A percentile compares a stretch with the other conserved stretches of the same genome.
phyloP scores from a whole-genome alignment of 2,888 invertebrate species.

The Tridacna gigas region DNA sequence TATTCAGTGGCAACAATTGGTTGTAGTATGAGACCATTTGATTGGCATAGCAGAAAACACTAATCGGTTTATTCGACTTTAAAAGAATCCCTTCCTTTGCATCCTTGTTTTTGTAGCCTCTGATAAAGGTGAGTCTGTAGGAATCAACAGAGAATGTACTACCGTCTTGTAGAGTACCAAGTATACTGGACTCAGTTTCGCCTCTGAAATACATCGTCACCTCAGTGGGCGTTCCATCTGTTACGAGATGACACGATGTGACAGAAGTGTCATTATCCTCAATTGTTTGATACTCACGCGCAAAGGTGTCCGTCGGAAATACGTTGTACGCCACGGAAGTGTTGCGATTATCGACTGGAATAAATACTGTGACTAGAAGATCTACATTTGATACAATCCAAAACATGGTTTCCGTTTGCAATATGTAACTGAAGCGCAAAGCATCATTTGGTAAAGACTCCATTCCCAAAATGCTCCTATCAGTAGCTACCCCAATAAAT shows the following conservation, averaged over 20 bases:
- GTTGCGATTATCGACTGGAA: too few species aligned
- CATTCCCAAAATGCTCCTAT: neutral
- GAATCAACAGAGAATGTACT: too few species aligned
- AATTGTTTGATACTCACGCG: neutral
- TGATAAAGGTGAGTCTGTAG: neutral
- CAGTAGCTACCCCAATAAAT: neutral
- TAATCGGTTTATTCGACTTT: neutral
- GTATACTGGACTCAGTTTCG: too few species aligned
- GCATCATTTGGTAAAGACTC: too few species aligned
- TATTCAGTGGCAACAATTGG: neutral
- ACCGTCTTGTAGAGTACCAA: neutral
- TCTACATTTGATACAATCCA: neutral
- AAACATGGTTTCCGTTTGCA: neutral
- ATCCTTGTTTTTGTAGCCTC: too few species aligned
- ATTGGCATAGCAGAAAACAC: neutral
- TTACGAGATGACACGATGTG: neutral
- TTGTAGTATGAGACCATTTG: neutral
- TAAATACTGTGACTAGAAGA: neutral
- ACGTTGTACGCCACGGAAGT: neutral
- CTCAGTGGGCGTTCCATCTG: neutral
- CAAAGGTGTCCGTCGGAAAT: neutral
- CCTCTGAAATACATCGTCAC: neutral
- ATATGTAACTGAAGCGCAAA: neutral
- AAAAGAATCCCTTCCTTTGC: neutral
- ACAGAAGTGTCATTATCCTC: neutral